Base-by-base conservation (phyloP, 2,797 vertebrate species). In the Anas capensis region DNA sequence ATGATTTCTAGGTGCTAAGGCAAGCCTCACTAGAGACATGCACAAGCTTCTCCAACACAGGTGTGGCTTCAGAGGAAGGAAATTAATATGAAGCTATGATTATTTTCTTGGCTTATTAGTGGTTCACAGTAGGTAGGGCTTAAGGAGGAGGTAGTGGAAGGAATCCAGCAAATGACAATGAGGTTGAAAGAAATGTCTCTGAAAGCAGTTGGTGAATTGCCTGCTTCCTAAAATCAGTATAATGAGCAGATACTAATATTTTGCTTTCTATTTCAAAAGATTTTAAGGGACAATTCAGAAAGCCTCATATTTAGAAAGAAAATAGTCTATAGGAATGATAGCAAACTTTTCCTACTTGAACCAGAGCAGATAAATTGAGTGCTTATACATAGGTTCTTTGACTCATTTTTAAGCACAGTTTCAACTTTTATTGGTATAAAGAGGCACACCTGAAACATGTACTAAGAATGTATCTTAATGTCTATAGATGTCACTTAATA, bases 171-270 rank as follows among this genome's bases (percentile, higher is more conserved):
- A 78, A 57, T 2, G 20, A 48, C 10, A 42, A 53, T 17, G 27
- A 65, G 9, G 8, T 20, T 80, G 57, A 80, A 86, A 73, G 18
- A 69, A 58, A 69, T 31, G 8, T 9, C 38, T 69, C 38, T 53
- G 34, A 56, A 77, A 80, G 29, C 9, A 2, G 71, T 81, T 23
- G 27, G 12, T 0, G 0, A 70, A 33, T 5, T 34, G 24, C n/a
- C 38, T 53, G 38, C 60, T 49, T 79, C 23, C 57, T n/a, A 42
- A 90, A 75, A 57, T 78, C 36, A 33, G 11, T 34, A 8, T 19
- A 14, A 60, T 34, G 24, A 84, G 3, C 33, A 73, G 34, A 69
- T 49, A 48, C 0, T 31, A 10, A 19, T 19, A 31, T 82, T 85
- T 71, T 61, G 6, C 8, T 64, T 6, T 76, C 0, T 49, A 0